Base-by-base conservation (phyloP, 2,888 invertebrate genomes). In the Pseudolycoriella hygida region DNA sequence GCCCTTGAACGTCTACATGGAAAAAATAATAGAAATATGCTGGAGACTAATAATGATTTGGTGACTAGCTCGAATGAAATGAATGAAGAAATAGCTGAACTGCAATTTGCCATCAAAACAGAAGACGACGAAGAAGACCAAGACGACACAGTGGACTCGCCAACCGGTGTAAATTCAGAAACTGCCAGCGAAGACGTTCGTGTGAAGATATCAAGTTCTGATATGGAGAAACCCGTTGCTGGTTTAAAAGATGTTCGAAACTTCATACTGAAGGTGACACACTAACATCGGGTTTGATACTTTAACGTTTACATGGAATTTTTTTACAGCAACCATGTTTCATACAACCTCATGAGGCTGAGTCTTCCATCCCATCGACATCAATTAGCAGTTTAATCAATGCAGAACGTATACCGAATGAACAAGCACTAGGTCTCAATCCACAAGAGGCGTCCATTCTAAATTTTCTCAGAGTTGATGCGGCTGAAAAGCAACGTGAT, bases 1-100 rank as follows among this genome's bases (percentile, higher is more conserved):
- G 85, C 87, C 0, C 62, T 88, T 32, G 87, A 87, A 60, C 74
- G 85, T 50, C 69, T 87, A 46, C 87, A 87, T 57, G 80, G 84
- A 5, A 79, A 79, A 55, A 70, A 73, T 50, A 71, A 70, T 14
- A 62, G 61, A 34, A 54, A 58, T 3, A 60, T 57, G 18, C 17
- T 44, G 3, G 44, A 50, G 19, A 48, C 55, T 50, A 67, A 69
- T 18, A 72, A 72, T 56, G 80, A 81, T 53, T 73, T 77, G 51
- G 81, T 81, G 1, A 74, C 80, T 39, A 81, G 80, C 58, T 78
- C 81, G 2, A 79, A 81, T 51, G 81, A 81, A 56, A 67, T 76
- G 48, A 66, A 69, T 54, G 69, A 74, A 49, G 67, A 74, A 46
- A 67, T 76, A 60, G 71, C 73, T 58, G 75, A 73, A 59, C 61